Base-by-base conservation (phyloP, 2,797 vertebrate species). In the Aotus griseimembra region DNA sequence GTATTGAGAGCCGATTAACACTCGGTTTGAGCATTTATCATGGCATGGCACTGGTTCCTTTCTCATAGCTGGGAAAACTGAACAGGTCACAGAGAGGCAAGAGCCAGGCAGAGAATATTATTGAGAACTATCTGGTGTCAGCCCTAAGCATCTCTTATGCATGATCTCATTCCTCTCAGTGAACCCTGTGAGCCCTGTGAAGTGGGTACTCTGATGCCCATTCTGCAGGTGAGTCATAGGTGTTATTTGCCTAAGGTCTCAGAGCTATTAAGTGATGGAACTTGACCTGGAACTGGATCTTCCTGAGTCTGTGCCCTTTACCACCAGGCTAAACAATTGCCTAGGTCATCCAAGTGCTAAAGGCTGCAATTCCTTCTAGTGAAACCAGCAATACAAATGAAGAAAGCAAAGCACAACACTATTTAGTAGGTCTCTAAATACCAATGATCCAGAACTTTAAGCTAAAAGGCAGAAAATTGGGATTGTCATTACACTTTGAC, bases 1-100 rank as follows among this genome's bases (percentile, higher is more conserved):
- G 41, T 97, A 61, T 90, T 88, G 30, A 93, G 79, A 96, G 46
- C 55, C 52, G 88, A 2, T 95, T 94, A 87, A 84, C 52, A 87
- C 22, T 73, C 39, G 64, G n/a, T 93, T 58, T 97, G 83, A 84
- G 24, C 67, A 80, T 90, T 57, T 94, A 8, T 97, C 44, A 85
- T 90, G 84, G n/a, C 14, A 33, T 64, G 61, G 50, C 50, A 73
- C 64, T 75, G 13, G 44, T 86, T 72, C 22, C 57, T 94, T 72
- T 92, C 64, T 83, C 36, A 88, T 72, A 95, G 33, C 30, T 90
- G 90, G 52, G 75, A 96, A 96, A 88, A 85, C 36, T 28, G 86
- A 90, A 57, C 41, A 75, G 85, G 48, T 89, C 93, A 93, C 26
- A 91, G 70, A 93, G 41, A 67, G 33, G 73, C 36, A 92, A 73